Evolutionary conservation across 1,140 invertebrate species (phyloP), one percentile per base, ranked within the genome.

Genomic region (Latrodectus geometricus): DNA sequence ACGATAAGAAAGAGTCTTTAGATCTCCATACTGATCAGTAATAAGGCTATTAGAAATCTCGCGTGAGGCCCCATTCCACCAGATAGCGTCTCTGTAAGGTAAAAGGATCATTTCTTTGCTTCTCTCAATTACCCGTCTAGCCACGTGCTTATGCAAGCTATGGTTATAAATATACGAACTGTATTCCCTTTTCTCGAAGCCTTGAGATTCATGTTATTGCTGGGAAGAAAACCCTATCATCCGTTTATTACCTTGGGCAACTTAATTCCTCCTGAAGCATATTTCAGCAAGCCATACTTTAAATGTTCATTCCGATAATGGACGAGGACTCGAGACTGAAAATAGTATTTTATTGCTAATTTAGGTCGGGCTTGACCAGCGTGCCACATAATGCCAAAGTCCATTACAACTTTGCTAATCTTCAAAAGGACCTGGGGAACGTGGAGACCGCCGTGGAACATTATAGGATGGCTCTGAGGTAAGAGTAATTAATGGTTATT

Each of bases 331-430:
- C 11, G 12, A 77, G 48, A 75, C 86, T 80, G 86, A 74, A 81
- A 80, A 80, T 80, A 68, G 70, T 77, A 66, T 78, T 87, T 84
- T 87, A 76, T 74, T 87, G 35, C 76, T 81, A 68, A 83, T 80
- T 74, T 92, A 97, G 96, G 90, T 94, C 96, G 17, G 96, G 96
- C n/a, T 90, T 97, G 68, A 92, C 93, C 88, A 94, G 95, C 11
- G 90, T 96, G 48, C 96, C 96, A 0, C 93, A 95, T 90, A 97
- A 97, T 90, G 96, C 96, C 56, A 97, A 97, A 92, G 94, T 96
- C 92, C 96, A 97, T 92, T 97, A 97, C 92, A 97, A 97, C 91
- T 96, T 95, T 90, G 96, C 94, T 35, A 97, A 97, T 92, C 95
- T 96, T 90, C 93, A 96, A 75, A 94, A 95, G 90, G 96, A 97